These are phyloP conservation scores for Drosophila pegasa DNA, from an alignment of 2,888 invertebrate species.

Conservation along the genomic window DNA sequence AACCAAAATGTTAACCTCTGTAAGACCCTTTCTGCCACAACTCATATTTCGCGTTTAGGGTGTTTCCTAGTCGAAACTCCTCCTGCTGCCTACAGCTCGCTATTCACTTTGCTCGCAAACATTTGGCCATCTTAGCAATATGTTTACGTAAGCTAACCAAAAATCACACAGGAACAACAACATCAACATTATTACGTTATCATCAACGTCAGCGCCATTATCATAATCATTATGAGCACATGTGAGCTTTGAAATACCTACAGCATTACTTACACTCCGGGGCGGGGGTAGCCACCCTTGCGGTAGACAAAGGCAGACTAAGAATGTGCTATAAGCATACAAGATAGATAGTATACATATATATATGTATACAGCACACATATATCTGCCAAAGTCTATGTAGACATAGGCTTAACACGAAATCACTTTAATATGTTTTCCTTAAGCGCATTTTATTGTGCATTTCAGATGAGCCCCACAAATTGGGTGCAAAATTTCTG, in stretches of 20 bases:
- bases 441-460: not conserved
- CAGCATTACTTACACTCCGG: not conserved
- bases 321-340: not conserved
- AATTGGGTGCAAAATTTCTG: conserved; percentile 2
- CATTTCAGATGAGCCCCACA: not conserved
- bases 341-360: not conserved
- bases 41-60: not conserved
- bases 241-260: not conserved
- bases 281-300: not conserved
- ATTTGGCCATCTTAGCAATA: conserved; percentile 35
- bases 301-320: not conserved
- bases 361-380: not conserved
- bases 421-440: not conserved
- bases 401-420: not conserved
- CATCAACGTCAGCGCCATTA: conserved; percentile 25
- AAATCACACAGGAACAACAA: conserved; percentile 36
- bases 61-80: not conserved
- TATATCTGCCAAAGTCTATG: not conserved
- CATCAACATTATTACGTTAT: conserved; percentile 46
- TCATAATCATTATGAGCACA: conserved; percentile 19
- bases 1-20: no score
- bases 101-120: conserved; percentile 15
- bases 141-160: conserved; percentile 19
- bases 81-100: not conserved
- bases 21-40: no score